A percentile compares a stretch with the other conserved stretches of the same genome.
phyloP scores from a whole-genome alignment of 2,113 vertebrate species.

The Falcunculus frontatus region DNA sequence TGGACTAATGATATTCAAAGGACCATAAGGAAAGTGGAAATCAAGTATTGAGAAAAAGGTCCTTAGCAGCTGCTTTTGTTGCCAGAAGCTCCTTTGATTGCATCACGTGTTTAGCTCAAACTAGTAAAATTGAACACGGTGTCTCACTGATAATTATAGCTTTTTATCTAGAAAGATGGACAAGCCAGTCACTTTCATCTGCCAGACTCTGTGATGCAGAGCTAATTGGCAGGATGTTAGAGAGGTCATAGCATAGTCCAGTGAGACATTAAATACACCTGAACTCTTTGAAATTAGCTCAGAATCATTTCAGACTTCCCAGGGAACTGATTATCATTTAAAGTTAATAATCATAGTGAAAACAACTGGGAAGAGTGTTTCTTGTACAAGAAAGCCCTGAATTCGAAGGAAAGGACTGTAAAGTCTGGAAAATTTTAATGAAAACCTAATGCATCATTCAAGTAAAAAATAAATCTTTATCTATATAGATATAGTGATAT shows the following conservation, averaged over 20 bases:
- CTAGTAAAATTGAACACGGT: neutral
- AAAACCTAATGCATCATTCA: neutral
- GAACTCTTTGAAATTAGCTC: neutral
- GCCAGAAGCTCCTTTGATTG: conserved; percentile 35
- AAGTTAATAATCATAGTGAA: neutral
- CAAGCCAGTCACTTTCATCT: conserved; percentile 17
- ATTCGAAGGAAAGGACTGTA: neutral
- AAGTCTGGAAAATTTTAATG: neutral
- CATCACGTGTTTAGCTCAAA: neutral
- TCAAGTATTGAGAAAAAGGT: conserved; percentile 26
- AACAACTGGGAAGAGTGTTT: neutral
- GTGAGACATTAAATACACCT: neutral
- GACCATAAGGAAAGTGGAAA: conserved; percentile 22
- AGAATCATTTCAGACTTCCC: neutral
- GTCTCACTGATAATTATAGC: conserved; percentile 2
- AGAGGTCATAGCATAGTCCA: neutral
- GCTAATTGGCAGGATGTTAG: conserved; percentile 3
- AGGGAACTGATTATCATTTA: neutral
- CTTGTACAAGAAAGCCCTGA: neutral
- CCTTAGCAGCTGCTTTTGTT: conserved; percentile 54
- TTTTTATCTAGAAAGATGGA: conserved; percentile 4
- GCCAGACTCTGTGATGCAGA: conserved; percentile 1
- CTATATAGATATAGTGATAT: neutral
- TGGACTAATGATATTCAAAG: conserved; percentile 27
- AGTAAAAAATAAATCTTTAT: neutral